These are phyloP conservation scores for Otolemur garnettii DNA, from an alignment of 2,113 vertebrate genomes.

Conservation along the genomic window DNA sequence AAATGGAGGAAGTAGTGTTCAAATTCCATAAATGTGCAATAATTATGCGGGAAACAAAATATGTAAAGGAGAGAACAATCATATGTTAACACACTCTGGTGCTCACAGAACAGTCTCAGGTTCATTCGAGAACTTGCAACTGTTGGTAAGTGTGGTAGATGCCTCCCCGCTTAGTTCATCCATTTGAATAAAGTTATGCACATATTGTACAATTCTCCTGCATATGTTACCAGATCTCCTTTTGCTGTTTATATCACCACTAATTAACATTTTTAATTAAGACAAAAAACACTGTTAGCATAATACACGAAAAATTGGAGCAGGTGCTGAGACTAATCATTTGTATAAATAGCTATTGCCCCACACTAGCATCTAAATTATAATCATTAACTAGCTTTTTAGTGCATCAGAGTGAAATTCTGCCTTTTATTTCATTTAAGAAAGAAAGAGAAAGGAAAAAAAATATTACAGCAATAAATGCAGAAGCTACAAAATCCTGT, in stretches of 20 bases:
- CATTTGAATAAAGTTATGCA: slow-evolving; percentile 75
- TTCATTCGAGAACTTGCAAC: slow-evolving; percentile 74
- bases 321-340: slow-evolving; percentile 84
- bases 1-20: neutral
- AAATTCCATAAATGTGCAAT: slow-evolving; percentile 57
- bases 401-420: slow-evolving; percentile 76
- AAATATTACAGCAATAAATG: slow-evolving; percentile 60
- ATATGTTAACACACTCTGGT: slow-evolving; percentile 64
- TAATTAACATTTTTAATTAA: slow-evolving; percentile 86
- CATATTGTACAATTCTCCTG: slow-evolving; percentile 80
- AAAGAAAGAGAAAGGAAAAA: slow-evolving; percentile 36
- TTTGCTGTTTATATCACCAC: slow-evolving; percentile 81
- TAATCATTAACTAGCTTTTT: slow-evolving; percentile 81
- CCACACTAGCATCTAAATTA: slow-evolving; percentile 79
- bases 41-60: slow-evolving; percentile 39
- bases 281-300: slow-evolving; percentile 82
- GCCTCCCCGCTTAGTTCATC: slow-evolving; percentile 78
- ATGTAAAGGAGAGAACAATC: slow-evolving; percentile 61
- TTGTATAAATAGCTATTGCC: slow-evolving; percentile 84
- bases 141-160: slow-evolving; percentile 68
- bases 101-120: slow-evolving; percentile 60
- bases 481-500: slow-evolving; percentile 40
- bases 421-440: slow-evolving; percentile 77
- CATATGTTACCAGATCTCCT: slow-evolving; percentile 80
- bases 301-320: slow-evolving; percentile 81